Conservation (phyloP, 2,888 invertebrate genomes). For the Ernsta delagoae region DNA sequence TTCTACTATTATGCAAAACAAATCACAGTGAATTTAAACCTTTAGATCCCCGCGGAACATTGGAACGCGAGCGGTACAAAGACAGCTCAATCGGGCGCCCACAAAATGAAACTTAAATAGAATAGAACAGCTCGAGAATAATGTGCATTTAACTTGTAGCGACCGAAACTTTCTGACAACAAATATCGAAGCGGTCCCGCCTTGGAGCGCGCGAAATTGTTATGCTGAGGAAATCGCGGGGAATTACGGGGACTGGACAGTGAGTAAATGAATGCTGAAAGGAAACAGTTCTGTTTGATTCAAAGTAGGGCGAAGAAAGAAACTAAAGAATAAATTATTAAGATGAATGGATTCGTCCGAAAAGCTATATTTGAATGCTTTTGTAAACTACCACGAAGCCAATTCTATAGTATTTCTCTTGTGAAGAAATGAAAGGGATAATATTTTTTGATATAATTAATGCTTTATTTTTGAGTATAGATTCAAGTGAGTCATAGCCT, state of each 20-base stretch:
- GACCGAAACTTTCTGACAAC: slow-evolving; percentile 54
- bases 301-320: background rate
- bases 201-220: slow-evolving; percentile 55
- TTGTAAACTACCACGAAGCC: too few relatives aligned
- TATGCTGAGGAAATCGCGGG: slow-evolving; percentile 60
- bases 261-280: slow-evolving; percentile 48
- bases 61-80: background rate
- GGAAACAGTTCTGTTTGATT: slow-evolving; percentile 9
- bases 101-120: slow-evolving; percentile 55
- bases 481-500: too few relatives aligned
- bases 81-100: slow-evolving; percentile 26
- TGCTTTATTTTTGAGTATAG: too few relatives aligned
- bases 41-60: slow-evolving; percentile 10
- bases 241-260: slow-evolving; percentile 40
- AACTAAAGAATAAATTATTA: background rate
- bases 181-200: slow-evolving; percentile 56
- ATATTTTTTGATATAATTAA: too few relatives aligned
- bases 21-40: slow-evolving; percentile 32
- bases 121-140: slow-evolving; percentile 38
- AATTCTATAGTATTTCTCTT: too few relatives aligned
- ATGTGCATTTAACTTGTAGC: slow-evolving; percentile 49
- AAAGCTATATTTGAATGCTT: too few relatives aligned
- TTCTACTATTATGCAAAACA: slow-evolving; percentile 20
- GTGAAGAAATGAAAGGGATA: too few relatives aligned
- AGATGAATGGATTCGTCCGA: background rate